Evolutionary conservation across 2,888 invertebrate species (phyloP), one percentile per base, ranked within the genome.

Genomic region (Oscheius myriophilus): DNA sequence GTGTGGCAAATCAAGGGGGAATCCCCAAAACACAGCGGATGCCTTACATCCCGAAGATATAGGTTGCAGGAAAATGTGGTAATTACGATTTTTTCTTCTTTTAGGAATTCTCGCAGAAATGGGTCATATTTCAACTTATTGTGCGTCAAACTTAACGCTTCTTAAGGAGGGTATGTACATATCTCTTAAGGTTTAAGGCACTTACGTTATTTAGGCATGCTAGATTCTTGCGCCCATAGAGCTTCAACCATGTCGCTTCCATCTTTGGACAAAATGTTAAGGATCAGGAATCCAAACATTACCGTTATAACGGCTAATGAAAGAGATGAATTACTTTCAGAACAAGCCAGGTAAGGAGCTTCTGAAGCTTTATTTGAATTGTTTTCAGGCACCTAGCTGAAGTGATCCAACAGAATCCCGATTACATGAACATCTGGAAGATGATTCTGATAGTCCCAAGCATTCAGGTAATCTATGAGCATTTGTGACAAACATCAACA

Each of bases 91-190:
- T 52, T 12, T 12, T 3, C 11, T 18, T 18, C 7, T 18, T 58
- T 25, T 45, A 66, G 66, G 64, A 4, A 69, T 76, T 42, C 77
- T 71, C 54, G 76, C 75, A n/a, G 80, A 80, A 64, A 54, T 78
- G n/a, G 80, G 80, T 39, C 80, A 80, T 70, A 66, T 80, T 2
- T 75, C 78, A 0, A 73, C 73, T 11, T 80, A 74, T 59, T 80
- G 80, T 67, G 67, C 70, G n/a, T 75, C 75, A 46, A 78, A 80
- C 70, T 72, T 67, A 46, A 72, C 80, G 1, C 54, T 72, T 33
- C 58, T 78, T n/a, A 63, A 69, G 61, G 69, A 71, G 53, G 78
- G 78, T 73, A 53, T 55, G 57, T 25, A 23, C 11, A 42, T 42
- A 12, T 42, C 16, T 42, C n/a, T n/a, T n/a, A n/a, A n/a, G n/a